Evolutionary conservation across 2,888 invertebrate genomes (phyloP).

Genomic region (Dasysyrphus albostriatus): DNA sequence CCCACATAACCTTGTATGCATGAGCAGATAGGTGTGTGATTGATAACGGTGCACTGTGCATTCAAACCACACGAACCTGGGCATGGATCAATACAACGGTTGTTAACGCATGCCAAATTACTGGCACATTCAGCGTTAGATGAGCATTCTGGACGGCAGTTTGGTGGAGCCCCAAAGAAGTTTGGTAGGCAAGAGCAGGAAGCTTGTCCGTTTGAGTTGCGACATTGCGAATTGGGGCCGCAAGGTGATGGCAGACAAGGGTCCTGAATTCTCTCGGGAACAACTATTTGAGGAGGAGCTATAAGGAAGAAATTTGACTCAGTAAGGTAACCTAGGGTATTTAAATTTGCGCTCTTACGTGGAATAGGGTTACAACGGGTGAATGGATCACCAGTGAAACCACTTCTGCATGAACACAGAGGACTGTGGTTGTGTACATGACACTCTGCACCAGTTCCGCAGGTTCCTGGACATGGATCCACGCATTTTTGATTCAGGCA

Average conservation of each 20-base stretch:
- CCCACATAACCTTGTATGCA: slow-evolving; percentile 90
- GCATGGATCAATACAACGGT: slow-evolving; percentile 91
- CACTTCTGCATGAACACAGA: slow-evolving; percentile 87
- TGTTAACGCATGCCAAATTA: slow-evolving; percentile 90
- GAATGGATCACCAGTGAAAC: slow-evolving; percentile 90
- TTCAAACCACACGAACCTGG: slow-evolving; percentile 90
- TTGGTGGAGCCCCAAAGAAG: slow-evolving; percentile 89
- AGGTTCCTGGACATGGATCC: slow-evolving; percentile 89
- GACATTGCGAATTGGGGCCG: slow-evolving; percentile 88
- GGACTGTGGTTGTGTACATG: slow-evolving; percentile 89
- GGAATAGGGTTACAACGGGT: slow-evolving; percentile 85
- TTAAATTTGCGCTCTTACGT: slow-evolving; percentile 84
- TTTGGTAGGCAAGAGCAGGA: slow-evolving; percentile 87
- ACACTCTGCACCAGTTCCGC: slow-evolving; percentile 88
- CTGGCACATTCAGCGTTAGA: slow-evolving; percentile 91
- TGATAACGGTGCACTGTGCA: slow-evolving; percentile 87
- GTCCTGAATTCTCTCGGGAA: slow-evolving; percentile 81
- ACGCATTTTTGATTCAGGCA: slow-evolving; percentile 88
- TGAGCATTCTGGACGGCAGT: slow-evolving; percentile 89
- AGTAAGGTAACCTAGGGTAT: slow-evolving; percentile 77
- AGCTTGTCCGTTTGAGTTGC: slow-evolving; percentile 86
- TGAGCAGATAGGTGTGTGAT: slow-evolving; percentile 90
- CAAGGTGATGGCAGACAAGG: slow-evolving; percentile 88
- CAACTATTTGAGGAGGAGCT: slow-evolving; percentile 79
- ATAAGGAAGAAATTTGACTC: slow-evolving; percentile 2